A percentile compares a stretch with the other conserved stretches of the same genome.
Conservation (phyloP, 1,140 invertebrate genomes). For the Carposina sasakii region DNA sequence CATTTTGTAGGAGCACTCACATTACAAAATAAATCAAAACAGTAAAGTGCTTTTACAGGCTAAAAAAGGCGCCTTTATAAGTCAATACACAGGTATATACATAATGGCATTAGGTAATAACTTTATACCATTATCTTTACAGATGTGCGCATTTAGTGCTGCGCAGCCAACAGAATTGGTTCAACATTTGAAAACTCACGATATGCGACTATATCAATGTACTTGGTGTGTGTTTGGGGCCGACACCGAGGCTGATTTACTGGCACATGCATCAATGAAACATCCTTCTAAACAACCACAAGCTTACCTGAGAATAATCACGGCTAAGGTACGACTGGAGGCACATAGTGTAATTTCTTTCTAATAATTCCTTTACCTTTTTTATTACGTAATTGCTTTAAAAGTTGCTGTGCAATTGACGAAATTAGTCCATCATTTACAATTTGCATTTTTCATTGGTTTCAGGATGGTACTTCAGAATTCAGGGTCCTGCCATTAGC, state of each 20-base stretch:
- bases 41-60: no score
- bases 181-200: constrained; percentile 48
- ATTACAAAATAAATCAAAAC: no score
- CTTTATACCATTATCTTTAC: constrained; percentile 14
- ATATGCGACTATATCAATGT: constrained; percentile 55
- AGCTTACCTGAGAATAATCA: constrained; percentile 51
- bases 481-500: constrained; percentile 48
- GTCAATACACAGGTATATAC: no score
- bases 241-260: constrained; percentile 69
- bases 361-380: no score
- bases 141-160: constrained; percentile 28
- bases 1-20: no score
- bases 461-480: constrained; percentile 42
- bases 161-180: constrained; percentile 25
- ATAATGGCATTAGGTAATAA: no score
- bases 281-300: constrained; percentile 73
- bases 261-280: constrained; percentile 73
- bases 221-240: constrained; percentile 52
- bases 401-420: no score
- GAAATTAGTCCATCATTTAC: not conserved
- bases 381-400: no score
- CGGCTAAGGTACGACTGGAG: constrained; percentile 40
- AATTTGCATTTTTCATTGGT: constrained; percentile 10
- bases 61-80: no score
- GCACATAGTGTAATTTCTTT: no score